Evolutionary conservation across 1,140 invertebrate genomes (phyloP).

Genomic region (Colletes latitarsis): DNA sequence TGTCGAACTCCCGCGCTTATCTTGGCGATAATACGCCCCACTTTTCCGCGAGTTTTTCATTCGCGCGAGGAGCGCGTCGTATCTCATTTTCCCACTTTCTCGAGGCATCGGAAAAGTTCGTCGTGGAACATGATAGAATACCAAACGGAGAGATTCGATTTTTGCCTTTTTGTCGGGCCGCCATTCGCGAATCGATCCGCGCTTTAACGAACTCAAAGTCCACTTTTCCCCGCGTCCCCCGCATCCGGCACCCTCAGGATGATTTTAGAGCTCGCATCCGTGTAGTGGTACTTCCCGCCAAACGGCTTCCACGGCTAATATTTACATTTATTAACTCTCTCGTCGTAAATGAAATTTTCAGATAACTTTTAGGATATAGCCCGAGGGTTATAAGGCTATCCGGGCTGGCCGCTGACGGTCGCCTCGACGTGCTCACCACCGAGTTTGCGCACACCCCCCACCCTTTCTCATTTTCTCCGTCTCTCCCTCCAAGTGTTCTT

Average conservation of each 20-base stretch:
- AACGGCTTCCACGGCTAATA: slow-evolving; percentile 79
- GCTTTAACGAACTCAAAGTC: slow-evolving; percentile 72
- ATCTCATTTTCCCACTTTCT: slow-evolving; percentile 22
- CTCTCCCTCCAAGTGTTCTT: slow-evolving; percentile 50
- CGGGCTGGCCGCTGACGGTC: slow-evolving; percentile 57
- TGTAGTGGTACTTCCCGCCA: slow-evolving; percentile 66
- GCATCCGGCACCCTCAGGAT: slow-evolving; percentile 37
- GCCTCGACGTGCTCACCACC: slow-evolving; percentile 45
- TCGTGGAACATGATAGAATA: slow-evolving; percentile 53
- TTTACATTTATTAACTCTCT: slow-evolving; percentile 81
- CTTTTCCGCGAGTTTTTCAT: slow-evolving; percentile 25
- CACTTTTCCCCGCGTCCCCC: slow-evolving; percentile 31
- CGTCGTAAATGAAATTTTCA: slow-evolving; percentile 81
- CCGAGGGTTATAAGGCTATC: slow-evolving; percentile 77
- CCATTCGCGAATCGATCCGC: slow-evolving; percentile 64
- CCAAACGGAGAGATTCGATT: slow-evolving; percentile 57
- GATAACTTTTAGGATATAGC: slow-evolving; percentile 80
- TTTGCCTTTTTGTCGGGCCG: slow-evolving; percentile 60
- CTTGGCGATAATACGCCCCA: slow-evolving; percentile 14
- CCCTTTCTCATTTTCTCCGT: slow-evolving; percentile 46
- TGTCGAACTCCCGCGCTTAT: background rate
- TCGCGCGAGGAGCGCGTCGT: background rate
- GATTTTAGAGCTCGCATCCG: slow-evolving; percentile 55
- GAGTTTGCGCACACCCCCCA: slow-evolving; percentile 43
- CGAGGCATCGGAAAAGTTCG: slow-evolving; percentile 14